Percentiles rank a stretch among this genome's conserved stretches.
Conservation (phyloP, 2,113 vertebrate species). For the Rynchops niger region DNA sequence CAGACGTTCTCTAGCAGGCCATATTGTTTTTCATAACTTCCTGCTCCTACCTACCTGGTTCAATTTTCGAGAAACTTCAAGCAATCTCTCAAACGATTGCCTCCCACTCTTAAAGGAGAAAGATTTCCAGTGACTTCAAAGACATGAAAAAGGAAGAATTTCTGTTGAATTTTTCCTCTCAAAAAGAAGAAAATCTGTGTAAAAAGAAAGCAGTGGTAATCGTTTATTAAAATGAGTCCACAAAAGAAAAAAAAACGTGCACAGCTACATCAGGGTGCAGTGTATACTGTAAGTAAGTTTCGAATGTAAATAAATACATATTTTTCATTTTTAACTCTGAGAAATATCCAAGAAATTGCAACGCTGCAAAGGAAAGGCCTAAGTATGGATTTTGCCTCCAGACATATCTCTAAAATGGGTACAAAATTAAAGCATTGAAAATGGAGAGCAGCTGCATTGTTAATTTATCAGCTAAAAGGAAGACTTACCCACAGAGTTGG, state of each 20-base stretch:
- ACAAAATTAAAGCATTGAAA: background rate
- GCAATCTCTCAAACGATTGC: background rate
- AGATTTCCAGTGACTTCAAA: background rate
- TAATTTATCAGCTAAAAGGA: background rate
- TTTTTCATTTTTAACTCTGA: background rate
- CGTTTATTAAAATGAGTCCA: background rate
- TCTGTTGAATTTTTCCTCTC: background rate
- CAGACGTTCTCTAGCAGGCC: background rate
- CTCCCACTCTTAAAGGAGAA: background rate
- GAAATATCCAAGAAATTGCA: background rate
- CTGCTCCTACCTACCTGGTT: background rate
- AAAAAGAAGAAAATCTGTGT: background rate
- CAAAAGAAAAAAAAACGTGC: background rate
- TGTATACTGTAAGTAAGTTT: background rate
- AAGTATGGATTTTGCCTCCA: background rate
- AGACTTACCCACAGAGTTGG: background rate
- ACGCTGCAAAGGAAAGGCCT: background rate
- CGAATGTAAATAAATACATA: background rate
- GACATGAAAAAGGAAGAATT: background rate
- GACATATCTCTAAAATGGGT: background rate
- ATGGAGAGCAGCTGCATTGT: background rate
- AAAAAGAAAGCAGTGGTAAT: background rate
- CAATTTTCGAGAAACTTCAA: background rate
- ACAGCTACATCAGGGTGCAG: background rate
- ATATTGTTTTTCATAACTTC: background rate